phyloP scores from a whole-genome alignment of 2,888 invertebrate genomes.

The Leptinotarsa tumamoca region DNA sequence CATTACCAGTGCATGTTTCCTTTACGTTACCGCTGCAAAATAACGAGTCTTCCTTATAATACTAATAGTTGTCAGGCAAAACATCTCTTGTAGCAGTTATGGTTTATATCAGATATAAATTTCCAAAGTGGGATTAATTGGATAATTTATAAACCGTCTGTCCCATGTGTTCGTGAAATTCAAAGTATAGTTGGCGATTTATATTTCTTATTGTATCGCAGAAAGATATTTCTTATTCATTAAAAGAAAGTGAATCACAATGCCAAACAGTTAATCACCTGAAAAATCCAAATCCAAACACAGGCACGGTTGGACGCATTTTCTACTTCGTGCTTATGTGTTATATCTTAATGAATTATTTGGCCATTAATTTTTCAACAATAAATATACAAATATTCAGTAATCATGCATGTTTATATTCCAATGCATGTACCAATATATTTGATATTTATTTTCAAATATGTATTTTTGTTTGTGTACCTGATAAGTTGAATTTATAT shows the following conservation, averaged over 20 bases:
- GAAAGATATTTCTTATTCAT: conserved; percentile 29
- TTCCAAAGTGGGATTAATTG: conserved; percentile 52
- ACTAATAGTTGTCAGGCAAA: conserved; percentile 56
- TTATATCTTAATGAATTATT: too few species aligned
- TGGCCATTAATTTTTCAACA: too few species aligned
- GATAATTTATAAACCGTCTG: conserved; percentile 53
- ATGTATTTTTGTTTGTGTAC: too few species aligned
- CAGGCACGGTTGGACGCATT: not conserved
- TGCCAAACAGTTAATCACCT: conserved; percentile 27
- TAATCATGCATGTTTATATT: too few species aligned
- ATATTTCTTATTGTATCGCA: conserved; percentile 29
- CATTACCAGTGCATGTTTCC: conserved; percentile 13
- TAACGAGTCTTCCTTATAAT: conserved; percentile 45
- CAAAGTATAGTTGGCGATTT: conserved; percentile 30
- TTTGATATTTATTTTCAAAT: too few species aligned
- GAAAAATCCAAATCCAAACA: not conserved
- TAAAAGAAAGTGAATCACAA: conserved; percentile 33
- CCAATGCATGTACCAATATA: too few species aligned
- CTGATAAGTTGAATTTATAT: too few species aligned
- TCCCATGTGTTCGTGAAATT: conserved; percentile 30
- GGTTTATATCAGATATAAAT: conserved; percentile 54
- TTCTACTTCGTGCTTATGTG: not conserved
- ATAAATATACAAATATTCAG: too few species aligned
- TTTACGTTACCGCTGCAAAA: conserved; percentile 1
- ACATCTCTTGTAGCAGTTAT: conserved; percentile 48